phyloP scores from a whole-genome alignment of 2,113 vertebrate species.

The Myanophis thanlyinensis region DNA sequence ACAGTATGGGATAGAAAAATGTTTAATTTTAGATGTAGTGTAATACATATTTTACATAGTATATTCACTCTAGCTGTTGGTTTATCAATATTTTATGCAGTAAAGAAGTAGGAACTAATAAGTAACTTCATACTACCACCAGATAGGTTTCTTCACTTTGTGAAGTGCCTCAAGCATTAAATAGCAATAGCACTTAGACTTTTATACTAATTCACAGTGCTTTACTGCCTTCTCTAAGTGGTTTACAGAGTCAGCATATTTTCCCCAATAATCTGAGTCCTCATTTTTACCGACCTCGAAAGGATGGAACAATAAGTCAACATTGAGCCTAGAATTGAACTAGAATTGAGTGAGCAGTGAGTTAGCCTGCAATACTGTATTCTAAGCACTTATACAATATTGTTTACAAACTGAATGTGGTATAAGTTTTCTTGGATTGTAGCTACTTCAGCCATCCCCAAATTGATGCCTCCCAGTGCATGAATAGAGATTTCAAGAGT shows the following conservation, averaged over 20 bases:
- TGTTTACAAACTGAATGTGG: not conserved
- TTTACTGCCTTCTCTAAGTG: too few species aligned
- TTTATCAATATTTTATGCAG: not conserved
- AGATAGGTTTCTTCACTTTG: not conserved
- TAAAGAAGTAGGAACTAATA: not conserved
- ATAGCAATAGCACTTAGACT: too few species aligned
- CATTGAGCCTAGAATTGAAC: too few species aligned
- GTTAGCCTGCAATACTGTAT: too few species aligned
- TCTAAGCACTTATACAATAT: not conserved
- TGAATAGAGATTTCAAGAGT: not conserved
- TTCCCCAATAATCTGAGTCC: too few species aligned
- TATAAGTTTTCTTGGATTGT: not conserved
- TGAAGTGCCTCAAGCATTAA: not conserved
- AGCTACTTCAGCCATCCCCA: not conserved
- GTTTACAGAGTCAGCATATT: too few species aligned
- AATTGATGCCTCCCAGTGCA: not conserved
- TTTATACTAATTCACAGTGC: too few species aligned
- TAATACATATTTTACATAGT: not conserved
- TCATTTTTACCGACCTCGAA: too few species aligned
- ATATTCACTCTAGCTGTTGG: not conserved
- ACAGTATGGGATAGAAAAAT: not conserved
- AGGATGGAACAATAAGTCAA: too few species aligned
- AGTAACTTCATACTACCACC: not conserved
- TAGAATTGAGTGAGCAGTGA: too few species aligned
- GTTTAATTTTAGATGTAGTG: not conserved